These are phyloP conservation scores for Drusus annulatus DNA, from an alignment of 1,140 invertebrate species.

Conservation along the genomic window DNA sequence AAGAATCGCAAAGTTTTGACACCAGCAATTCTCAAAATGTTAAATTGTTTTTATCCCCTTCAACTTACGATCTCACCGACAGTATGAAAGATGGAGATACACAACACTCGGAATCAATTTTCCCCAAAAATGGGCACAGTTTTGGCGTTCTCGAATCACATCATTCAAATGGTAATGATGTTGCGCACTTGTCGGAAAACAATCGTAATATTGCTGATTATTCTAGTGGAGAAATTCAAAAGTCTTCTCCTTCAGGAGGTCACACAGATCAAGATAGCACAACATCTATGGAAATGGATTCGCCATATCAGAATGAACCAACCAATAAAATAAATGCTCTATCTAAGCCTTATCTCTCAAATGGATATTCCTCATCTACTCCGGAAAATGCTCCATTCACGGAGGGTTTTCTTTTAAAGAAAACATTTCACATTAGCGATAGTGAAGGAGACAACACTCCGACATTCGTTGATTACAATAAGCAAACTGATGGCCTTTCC, in stretches of 20 bases:
- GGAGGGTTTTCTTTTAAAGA: slow-evolving; percentile 35
- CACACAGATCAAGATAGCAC: slow-evolving; percentile 46
- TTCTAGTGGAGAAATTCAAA: slow-evolving; percentile 32
- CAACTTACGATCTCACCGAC: slow-evolving; percentile 12
- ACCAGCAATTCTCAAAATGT: slow-evolving; percentile 52
- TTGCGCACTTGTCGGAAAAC: background rate
- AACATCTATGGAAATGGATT: slow-evolving; percentile 45
- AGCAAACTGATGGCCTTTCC: slow-evolving; percentile 1
- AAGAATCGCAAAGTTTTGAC: slow-evolving; percentile 18
- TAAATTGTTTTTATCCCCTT: slow-evolving; percentile 39
- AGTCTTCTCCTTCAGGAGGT: background rate
- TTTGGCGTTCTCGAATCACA: too few relatives aligned
- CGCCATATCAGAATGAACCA: slow-evolving; percentile 29
- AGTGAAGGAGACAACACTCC: slow-evolving; percentile 55
- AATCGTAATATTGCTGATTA: slow-evolving; percentile 3
- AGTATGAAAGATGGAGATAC: slow-evolving; percentile 23
- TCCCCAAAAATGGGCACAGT: too few relatives aligned
- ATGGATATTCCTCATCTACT: slow-evolving; percentile 53
- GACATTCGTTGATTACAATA: slow-evolving; percentile 47
- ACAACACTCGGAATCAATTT: background rate
- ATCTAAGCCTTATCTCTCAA: slow-evolving; percentile 44
- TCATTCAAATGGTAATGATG: slow-evolving; percentile 1
- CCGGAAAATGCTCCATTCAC: slow-evolving; percentile 47
- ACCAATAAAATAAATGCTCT: background rate
- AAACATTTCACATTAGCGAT: slow-evolving; percentile 48